A percentile compares a stretch with the other conserved stretches of the same genome.
These are phyloP conservation scores for Mirounga angustirostris DNA, from an alignment of 2,113 vertebrate species.

Conservation along the genomic window DNA sequence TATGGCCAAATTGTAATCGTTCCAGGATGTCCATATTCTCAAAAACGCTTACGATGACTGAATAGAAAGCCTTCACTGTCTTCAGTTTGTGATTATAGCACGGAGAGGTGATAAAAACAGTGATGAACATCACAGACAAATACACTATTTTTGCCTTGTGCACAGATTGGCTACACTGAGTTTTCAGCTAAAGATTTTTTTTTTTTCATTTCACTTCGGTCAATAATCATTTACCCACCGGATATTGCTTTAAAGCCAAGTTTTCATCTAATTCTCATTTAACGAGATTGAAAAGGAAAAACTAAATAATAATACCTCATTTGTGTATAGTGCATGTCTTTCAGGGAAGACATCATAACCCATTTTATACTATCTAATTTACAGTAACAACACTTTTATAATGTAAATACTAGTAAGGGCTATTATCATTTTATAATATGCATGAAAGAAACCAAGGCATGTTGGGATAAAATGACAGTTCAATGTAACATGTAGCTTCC, in stretches of 20 bases:
- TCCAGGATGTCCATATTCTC: conserved; percentile 2
- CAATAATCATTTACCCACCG: conserved; percentile 63
- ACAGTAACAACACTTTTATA: conserved; percentile 42
- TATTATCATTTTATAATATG: conserved; percentile 62
- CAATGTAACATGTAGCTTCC: conserved; percentile 7
- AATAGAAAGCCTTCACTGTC: conserved; percentile 17
- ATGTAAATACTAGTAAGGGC: conserved; percentile 59
- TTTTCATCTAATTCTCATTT: conserved; percentile 74
- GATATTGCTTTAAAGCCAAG: conserved; percentile 59
- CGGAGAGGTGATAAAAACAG: conserved; percentile 66
- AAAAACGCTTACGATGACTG: rapidly evolving
- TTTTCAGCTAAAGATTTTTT: conserved; percentile 42
- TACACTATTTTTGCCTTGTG: conserved; percentile 64
- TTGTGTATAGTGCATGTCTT: conserved; percentile 60
- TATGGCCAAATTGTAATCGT: conserved; percentile 54
- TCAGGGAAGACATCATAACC: conserved; percentile 62
- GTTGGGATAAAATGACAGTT: neutral
- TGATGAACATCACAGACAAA: conserved; percentile 57
- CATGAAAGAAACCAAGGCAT: neutral
- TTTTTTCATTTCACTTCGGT: conserved; percentile 50
- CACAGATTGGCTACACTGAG: conserved; percentile 44
- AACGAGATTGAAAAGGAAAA: conserved; percentile 66
- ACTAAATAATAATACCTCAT: conserved; percentile 73
- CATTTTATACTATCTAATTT: conserved; percentile 57
- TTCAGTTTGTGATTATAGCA: conserved; percentile 56